Evolutionary conservation across 2,797 vertebrate genomes (phyloP), one percentile per base, ranked within the genome.

Genomic region (Rachycentron canadum): DNA sequence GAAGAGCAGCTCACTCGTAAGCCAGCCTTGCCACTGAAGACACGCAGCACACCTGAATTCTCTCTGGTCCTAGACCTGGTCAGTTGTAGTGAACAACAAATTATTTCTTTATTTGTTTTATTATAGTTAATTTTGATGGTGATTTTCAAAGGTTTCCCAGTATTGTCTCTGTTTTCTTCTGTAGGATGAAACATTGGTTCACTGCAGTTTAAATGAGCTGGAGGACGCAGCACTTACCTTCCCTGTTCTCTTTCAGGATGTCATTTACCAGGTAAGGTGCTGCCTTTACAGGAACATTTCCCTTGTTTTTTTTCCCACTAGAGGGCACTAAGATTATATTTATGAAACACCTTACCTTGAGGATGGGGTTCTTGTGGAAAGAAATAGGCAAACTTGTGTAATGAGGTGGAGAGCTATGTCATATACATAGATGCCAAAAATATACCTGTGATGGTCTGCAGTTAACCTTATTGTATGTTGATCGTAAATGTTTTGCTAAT

Each of bases 1-100:
- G 98, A 99, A 91, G 98, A 99, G 89, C 98, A 99, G 84, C 97
- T 99, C 62, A 99, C 97, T 75, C 96, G 98, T 88, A 99, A 99
- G 85, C 98, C 98, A 77, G 98, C 98, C 72, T 95, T 99, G 82
- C 98, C 98, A 4, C 85, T 99, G 84, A 99, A 99, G 95, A 99
- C 98, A 8, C 97, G 98, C 94, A 99, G 98, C 95, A 99, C 98
- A 76, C 98, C 98, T 9, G 98, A 99, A 70, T 99, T 99, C 91
- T 99, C 98, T 61, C 93, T 99, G 86, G 98, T 99, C 87, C 94
- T 99, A 78, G 98, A 99, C 91, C 93, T 99, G 96, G 98, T 99
- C 78, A 94, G 92, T 93, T 40, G 2, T 19, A 36, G 7, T 21
- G 21, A 5, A 12, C 16, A 38, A 19, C 13, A 52, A 5, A 25